Evolutionary conservation across 2,888 invertebrate species (phyloP), one percentile per base, ranked within the genome.

Genomic region (Luperina nickerlii): DNA sequence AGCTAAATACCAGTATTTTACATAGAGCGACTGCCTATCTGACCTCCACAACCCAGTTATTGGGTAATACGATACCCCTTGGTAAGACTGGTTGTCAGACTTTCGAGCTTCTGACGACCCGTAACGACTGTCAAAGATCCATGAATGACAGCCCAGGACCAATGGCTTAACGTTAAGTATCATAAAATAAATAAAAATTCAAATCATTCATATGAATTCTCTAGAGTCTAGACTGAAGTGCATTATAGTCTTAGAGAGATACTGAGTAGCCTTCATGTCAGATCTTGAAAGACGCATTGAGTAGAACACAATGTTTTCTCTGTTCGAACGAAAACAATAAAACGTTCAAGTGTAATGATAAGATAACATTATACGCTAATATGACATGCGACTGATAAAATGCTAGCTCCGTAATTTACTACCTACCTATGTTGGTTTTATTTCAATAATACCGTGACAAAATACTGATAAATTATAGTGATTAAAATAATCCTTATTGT

Each of bases 331-430:
- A 77, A 79, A 81, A 89, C 85, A 88, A 88, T 82, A 79, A 86
- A 81, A 82, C 81, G 74, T 89, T 88, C 72, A 87, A 80, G 62
- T 63, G 27, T 71, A 73, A 63, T 81, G 89, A 89, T 89, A 89
- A 89, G 89, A 89, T 89, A 86, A 84, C 62, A 71, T 82, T 65
- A 74, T 76, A 66, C 9, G 65, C 38, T 79, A 81, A 76, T 84
- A 70, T 48, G 74, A 69, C 70, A 81, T 63, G 65, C 69, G 74
- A 48, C 48, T 77, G 65, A 77, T 82, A 75, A 69, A 62, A 76
- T 78, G 65, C 20, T 62, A 13, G 68, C 45, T 42, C 51, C 51
- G 27, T 75, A 66, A 78, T 60, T 60, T 65, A 67, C 18, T 68
- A 57, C 38, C 15, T 62, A 68, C 45, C 54, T 62, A 57, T 27